A percentile compares a stretch with the other conserved stretches of the same genome.
Evolutionary conservation across 2,888 invertebrate species (phyloP).

Genomic region (Thysanoteuthis rhombus): DNA sequence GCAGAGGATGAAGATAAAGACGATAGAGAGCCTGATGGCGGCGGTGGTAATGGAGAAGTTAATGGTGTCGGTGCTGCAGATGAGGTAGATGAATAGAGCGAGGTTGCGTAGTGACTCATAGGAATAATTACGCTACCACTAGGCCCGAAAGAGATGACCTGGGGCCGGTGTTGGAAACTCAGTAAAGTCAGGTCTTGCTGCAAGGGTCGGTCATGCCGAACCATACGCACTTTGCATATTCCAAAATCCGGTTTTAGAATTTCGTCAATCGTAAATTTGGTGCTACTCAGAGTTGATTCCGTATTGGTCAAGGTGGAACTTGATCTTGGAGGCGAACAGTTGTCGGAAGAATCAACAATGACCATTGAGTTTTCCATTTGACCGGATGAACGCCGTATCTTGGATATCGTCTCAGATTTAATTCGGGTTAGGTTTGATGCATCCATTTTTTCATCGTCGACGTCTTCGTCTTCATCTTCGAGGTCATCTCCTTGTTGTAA

Average conservation of each 20-base stretch:
- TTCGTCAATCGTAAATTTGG: slow-evolving; percentile 60
- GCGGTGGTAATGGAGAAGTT: background rate
- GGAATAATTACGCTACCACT: background rate
- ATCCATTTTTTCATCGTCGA: background rate
- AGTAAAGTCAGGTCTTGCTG: background rate
- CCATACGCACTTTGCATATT: slow-evolving; percentile 31
- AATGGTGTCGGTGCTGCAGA: background rate
- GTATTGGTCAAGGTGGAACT: background rate
- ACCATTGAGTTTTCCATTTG: background rate
- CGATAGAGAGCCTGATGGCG: background rate
- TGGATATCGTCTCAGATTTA: background rate
- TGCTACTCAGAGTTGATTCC: slow-evolving; percentile 28
- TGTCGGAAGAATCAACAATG: background rate
- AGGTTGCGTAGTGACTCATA: background rate
- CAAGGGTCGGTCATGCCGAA: background rate
- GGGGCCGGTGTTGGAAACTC: background rate
- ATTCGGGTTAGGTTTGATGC: background rate
- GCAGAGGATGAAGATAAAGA: background rate
- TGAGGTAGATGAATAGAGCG: background rate
- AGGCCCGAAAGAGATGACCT: background rate
- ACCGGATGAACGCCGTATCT: background rate
- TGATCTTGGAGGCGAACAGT: background rate
- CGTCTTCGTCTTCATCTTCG: background rate
- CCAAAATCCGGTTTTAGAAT: slow-evolving; percentile 62
- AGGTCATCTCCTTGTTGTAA: background rate